Evolutionary conservation across 2,113 vertebrate species (phyloP).

Genomic region (Dasyprocta punctata): DNA sequence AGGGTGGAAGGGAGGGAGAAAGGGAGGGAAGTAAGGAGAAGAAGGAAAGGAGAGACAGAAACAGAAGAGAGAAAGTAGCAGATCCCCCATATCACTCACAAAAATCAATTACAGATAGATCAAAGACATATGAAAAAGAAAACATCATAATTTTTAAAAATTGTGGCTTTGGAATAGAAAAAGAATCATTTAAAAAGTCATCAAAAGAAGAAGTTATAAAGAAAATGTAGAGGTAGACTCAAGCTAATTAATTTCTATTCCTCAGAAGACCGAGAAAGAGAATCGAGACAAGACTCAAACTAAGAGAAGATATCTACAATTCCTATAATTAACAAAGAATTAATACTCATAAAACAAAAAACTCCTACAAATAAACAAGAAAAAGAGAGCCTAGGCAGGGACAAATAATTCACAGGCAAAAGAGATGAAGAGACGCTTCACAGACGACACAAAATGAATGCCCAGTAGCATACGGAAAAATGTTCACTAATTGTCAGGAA

Average conservation of each 20-base stretch:
- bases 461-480: not conserved
- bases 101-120: not conserved
- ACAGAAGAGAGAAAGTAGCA: not conserved
- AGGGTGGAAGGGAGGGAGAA: not conserved
- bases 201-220: constrained; percentile 32
- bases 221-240: not conserved
- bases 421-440: not conserved
- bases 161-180: not conserved
- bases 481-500: not conserved
- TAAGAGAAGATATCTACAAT: not conserved
- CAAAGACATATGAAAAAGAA: not conserved
- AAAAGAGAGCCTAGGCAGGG: not conserved
- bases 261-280: not conserved
- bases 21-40: no score
- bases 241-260: not conserved
- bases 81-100: not conserved
- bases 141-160: not conserved
- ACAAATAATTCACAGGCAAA: not conserved
- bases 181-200: not conserved
- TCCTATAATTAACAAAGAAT: not conserved
- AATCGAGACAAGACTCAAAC: not conserved
- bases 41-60: not conserved
- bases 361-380: not conserved
- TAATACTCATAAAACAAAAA: not conserved
- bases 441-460: not conserved